phyloP scores from a whole-genome alignment of 2,888 invertebrate species.

The Caenorhabditis doughertyi region DNA sequence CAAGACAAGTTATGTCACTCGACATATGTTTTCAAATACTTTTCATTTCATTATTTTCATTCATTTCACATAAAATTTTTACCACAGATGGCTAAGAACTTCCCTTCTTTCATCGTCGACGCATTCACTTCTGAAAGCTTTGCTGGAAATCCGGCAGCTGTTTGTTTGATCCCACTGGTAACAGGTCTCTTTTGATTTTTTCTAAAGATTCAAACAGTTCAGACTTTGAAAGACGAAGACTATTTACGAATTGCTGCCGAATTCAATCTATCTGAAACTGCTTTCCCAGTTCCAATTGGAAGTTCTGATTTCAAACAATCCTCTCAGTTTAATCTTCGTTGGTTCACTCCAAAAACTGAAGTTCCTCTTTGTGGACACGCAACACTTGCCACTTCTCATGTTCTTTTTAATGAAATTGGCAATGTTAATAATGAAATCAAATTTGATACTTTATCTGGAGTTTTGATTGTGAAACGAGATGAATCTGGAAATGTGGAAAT shows the following conservation, averaged over 20 bases:
- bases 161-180: constrained; percentile 83
- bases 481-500: constrained; percentile 51
- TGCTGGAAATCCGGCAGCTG: constrained; percentile 85
- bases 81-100: constrained; percentile 29
- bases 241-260: constrained; percentile 85
- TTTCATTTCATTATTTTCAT: not conserved
- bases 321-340: constrained; percentile 84
- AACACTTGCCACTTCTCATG: constrained; percentile 85
- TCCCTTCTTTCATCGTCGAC: constrained; percentile 86
- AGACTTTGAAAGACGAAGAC: constrained; percentile 83
- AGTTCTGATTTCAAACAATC: constrained; percentile 61
- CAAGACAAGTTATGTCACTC: not conserved
- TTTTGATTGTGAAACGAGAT: constrained; percentile 68
- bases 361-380: constrained; percentile 86
- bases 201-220: constrained; percentile 25
- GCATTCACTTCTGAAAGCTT: constrained; percentile 85
- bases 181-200: not conserved
- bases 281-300: constrained; percentile 83
- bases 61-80: not conserved
- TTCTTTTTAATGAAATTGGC: constrained; percentile 83
- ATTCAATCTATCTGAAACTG: constrained; percentile 86
- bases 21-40: not conserved
- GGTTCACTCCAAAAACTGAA: constrained; percentile 86
- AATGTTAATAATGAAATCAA: constrained; percentile 77
- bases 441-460: constrained; percentile 76